phyloP scores from a whole-genome alignment of 2,113 vertebrate species.

The Anhinga anhinga region DNA sequence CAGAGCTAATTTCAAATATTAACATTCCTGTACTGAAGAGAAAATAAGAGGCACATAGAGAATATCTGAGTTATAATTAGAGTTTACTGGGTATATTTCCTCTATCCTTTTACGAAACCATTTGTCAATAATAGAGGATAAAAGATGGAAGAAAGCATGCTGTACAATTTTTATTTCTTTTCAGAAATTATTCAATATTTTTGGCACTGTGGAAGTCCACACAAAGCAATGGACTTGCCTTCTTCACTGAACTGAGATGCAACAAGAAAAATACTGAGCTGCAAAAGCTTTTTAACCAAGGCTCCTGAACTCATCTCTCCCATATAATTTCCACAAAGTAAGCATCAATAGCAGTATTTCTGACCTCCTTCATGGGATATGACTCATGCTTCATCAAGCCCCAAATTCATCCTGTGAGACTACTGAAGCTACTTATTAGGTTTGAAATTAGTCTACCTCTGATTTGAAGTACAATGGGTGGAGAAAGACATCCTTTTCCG shows the following conservation, averaged over 20 bases:
- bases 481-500: background rate
- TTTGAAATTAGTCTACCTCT: background rate
- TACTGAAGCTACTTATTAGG: slow-evolving; percentile 6
- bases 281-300: background rate
- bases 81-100: background rate
- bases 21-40: background rate
- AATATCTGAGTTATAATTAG: background rate
- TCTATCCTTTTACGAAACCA: background rate
- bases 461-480: background rate
- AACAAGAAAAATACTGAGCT: background rate
- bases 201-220: background rate
- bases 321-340: background rate
- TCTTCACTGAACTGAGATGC: background rate
- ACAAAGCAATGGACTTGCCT: background rate
- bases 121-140: background rate
- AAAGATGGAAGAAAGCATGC: background rate
- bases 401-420: background rate
- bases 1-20: background rate
- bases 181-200: background rate
- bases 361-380: background rate
- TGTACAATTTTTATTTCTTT: background rate
- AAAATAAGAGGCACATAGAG: background rate
- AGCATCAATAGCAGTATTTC: background rate
- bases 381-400: background rate
- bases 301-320: background rate